phyloP scores from a whole-genome alignment of 2,113 vertebrate species.

The Galemys pyrenaicus region DNA sequence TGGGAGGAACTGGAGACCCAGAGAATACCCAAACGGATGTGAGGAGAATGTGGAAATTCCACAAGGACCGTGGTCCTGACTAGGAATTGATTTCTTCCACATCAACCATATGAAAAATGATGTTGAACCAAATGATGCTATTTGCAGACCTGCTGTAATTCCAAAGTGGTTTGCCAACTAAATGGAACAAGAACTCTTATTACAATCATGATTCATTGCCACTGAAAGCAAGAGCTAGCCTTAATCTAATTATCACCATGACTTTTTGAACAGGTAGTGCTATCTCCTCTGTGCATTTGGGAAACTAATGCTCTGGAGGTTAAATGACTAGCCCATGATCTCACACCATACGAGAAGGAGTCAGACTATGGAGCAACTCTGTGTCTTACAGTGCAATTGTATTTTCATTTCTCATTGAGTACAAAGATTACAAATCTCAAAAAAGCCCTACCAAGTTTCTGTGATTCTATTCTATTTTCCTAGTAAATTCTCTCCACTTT shows the following conservation, averaged over 20 bases:
- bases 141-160: background rate
- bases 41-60: background rate
- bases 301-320: background rate
- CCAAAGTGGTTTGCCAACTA: conserved; percentile 30
- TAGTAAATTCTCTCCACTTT: background rate
- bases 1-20: background rate
- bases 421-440: conserved; percentile 1
- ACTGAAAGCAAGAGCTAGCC: conserved; percentile 1
- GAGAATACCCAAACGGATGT: background rate
- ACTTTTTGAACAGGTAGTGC: background rate
- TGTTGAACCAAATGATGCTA: background rate
- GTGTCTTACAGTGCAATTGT: background rate
- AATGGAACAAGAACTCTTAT: background rate
- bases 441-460: background rate
- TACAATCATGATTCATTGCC: background rate
- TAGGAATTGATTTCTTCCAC: background rate
- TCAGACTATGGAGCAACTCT: background rate
- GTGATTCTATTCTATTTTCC: background rate
- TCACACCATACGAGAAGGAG: background rate
- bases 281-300: background rate
- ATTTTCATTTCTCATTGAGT: background rate
- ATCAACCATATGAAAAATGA: background rate
- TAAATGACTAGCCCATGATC: background rate
- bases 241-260: conserved; percentile 16
- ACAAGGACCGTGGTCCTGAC: background rate